A percentile compares a stretch with the other conserved stretches of the same genome.
phyloP scores from a whole-genome alignment of 2,113 vertebrate genomes.

The Corythornis vintsioides region DNA sequence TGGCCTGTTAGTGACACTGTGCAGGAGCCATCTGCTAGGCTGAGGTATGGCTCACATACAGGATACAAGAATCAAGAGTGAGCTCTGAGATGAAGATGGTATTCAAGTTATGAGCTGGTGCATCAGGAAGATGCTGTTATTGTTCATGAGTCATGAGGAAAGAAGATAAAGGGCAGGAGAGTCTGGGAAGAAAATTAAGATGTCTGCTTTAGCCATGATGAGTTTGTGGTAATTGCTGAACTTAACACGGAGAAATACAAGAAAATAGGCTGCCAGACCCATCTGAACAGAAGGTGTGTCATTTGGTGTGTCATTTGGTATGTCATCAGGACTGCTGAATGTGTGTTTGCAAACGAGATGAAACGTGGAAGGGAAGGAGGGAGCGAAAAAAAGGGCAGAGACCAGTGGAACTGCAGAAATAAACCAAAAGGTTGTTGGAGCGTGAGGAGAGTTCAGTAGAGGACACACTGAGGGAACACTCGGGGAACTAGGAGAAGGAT shows the following conservation, averaged over 20 bases:
- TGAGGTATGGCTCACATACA: background rate
- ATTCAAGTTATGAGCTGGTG: background rate
- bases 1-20: background rate
- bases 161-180: background rate
- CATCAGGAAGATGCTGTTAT: background rate
- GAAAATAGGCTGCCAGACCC: background rate
- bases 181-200: background rate
- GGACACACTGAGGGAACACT: background rate
- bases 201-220: background rate
- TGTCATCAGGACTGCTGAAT: background rate
- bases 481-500: background rate
- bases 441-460: background rate
- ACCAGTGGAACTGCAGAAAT: background rate
- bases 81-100: background rate
- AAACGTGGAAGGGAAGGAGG: background rate
- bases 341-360: background rate
- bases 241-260: background rate
- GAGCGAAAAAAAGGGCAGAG: background rate
- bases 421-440: background rate
- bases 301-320: background rate
- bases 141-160: background rate
- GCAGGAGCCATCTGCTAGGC: background rate
- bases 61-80: background rate
- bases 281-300: background rate
- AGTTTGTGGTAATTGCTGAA: background rate